These are phyloP conservation scores for Thalassophryne amazonica DNA, from an alignment of 2,797 vertebrate species.

Conservation along the genomic window DNA sequence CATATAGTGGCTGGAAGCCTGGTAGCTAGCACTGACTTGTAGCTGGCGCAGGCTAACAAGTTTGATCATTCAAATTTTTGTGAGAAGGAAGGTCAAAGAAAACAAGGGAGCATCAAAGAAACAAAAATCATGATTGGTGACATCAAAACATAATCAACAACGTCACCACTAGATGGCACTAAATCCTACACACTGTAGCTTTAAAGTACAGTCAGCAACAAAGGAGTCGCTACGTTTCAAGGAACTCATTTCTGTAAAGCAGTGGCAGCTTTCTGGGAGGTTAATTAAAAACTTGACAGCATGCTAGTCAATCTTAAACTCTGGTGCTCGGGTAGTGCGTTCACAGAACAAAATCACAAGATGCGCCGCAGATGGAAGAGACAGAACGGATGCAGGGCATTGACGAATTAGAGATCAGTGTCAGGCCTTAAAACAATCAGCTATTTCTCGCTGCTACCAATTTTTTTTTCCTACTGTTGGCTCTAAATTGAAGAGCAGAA, in stretches of 20 bases:
- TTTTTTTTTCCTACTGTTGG: background rate
- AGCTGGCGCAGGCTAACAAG: too few species aligned
- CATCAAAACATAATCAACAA: too few species aligned
- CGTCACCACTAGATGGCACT: background rate
- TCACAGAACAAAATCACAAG: too few species aligned
- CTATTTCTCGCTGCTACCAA: background rate
- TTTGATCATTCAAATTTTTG: too few species aligned
- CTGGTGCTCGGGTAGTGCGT: too few species aligned
- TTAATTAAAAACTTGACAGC: conserved; percentile 68
- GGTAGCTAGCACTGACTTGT: too few species aligned
- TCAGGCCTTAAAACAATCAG: background rate
- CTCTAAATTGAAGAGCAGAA: background rate
- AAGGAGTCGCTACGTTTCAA: conserved; percentile 45
- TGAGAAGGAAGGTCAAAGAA: too few species aligned
- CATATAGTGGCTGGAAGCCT: too few species aligned
- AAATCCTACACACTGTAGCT: conserved; percentile 28
- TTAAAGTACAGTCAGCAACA: conserved; percentile 47
- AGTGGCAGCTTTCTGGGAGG: conserved; percentile 39
- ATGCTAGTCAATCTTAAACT: too few species aligned
- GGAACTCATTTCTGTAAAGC: conserved; percentile 47
- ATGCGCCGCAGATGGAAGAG: conserved; percentile 8
- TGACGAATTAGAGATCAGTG: too few species aligned
- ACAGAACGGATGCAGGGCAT: conserved; percentile 15
- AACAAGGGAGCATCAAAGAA: too few species aligned
- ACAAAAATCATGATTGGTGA: too few species aligned